Evolutionary conservation across 2,888 invertebrate genomes (phyloP).

Genomic region (Elgonia sp.): DNA sequence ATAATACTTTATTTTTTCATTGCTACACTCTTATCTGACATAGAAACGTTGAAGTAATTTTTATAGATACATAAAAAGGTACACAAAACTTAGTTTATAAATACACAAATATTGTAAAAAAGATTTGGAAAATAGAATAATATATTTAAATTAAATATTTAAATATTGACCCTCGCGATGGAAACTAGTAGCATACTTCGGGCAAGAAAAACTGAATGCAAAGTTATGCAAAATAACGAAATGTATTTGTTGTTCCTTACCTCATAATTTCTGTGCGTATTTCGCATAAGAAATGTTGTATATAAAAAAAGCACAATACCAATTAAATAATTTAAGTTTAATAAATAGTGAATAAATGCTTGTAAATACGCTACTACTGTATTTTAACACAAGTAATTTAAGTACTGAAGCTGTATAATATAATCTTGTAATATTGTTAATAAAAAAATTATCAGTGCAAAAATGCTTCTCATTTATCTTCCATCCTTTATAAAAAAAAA

Average conservation of each 20-base stretch:
- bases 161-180: slow-evolving; percentile 63
- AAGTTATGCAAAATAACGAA: slow-evolving; percentile 20
- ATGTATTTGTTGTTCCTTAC: slow-evolving; percentile 55
- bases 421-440: slow-evolving; percentile 58
- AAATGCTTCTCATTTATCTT: slow-evolving; percentile 11
- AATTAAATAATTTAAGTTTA: slow-evolving; percentile 43
- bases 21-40: too few species aligned
- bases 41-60: too few species aligned
- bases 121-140: slow-evolving; percentile 2
- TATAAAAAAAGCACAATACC: slow-evolving; percentile 50
- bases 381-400: slow-evolving; percentile 47
- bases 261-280: slow-evolving; percentile 27
- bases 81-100: too few species aligned
- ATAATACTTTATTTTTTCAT: too few species aligned
- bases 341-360: slow-evolving; percentile 3
- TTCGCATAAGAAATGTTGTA: slow-evolving; percentile 28
- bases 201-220: slow-evolving; percentile 43
- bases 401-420: slow-evolving; percentile 32
- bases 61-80: too few species aligned
- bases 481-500: not conserved
- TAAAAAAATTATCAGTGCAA: slow-evolving; percentile 38
- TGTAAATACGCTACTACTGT: slow-evolving; percentile 63
- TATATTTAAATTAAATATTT: not conserved
- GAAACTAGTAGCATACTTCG: slow-evolving; percentile 69
- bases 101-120: not conserved